Evolutionary conservation across 2,113 vertebrate genomes (phyloP).

Genomic region (Malurus cyaneus): DNA sequence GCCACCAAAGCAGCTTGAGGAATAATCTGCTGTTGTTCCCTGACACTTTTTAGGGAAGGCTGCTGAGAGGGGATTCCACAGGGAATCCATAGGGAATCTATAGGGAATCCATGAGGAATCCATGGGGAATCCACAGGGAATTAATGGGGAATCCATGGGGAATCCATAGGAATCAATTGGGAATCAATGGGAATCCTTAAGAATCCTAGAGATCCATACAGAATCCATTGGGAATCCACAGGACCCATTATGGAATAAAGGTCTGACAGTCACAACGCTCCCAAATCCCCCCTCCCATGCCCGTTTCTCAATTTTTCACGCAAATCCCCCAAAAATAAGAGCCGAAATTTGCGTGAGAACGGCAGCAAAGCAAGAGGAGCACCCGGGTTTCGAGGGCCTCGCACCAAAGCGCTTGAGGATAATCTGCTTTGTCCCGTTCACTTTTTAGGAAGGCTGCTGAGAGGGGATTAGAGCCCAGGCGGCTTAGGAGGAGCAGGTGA

Average conservation of each 20-base stretch:
- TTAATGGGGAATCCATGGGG: no score
- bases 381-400: background rate
- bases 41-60: slow-evolving; percentile 52
- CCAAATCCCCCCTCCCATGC: background rate
- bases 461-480: slow-evolving; percentile 33
- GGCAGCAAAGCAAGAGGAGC: background rate
- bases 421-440: slow-evolving; percentile 28
- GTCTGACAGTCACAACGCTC: background rate
- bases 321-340: background rate
- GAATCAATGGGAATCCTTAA: no score
- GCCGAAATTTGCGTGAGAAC: rapidly evolving
- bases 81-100: no score
- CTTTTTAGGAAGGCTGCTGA: slow-evolving; percentile 45
- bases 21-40: slow-evolving; percentile 16
- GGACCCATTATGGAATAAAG: background rate
- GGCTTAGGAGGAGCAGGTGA: slow-evolving; percentile 45
- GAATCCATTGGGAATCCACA: no score
- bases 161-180: no score
- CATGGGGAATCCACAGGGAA: no score
- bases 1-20: background rate
- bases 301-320: rapidly evolving
- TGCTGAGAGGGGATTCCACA: slow-evolving; percentile 19
- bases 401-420: slow-evolving; percentile 18
- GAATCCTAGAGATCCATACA: background rate
- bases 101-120: no score